Conservation (phyloP, 92 coral and sea anemone species). For the Paragorgia papillata region DNA sequence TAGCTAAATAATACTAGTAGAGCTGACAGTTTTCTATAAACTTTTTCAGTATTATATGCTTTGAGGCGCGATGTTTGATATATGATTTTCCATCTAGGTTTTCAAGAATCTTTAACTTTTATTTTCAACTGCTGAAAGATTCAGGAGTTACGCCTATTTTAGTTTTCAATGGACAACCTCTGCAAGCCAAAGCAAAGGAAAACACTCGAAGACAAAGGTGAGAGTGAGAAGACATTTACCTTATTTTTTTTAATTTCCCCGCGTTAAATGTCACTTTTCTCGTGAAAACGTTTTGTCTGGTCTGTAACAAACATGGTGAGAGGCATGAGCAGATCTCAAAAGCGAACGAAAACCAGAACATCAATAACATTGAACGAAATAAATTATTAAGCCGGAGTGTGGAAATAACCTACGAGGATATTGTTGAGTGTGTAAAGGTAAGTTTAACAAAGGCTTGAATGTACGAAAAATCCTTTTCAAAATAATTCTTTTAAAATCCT, state of each 20-base stretch:
- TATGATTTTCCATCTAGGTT: constrained; percentile 30
- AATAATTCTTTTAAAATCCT: no score
- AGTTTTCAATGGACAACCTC: constrained; percentile 61
- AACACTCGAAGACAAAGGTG: constrained; percentile 46
- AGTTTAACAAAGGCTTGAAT: no score
- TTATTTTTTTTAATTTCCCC: no score
- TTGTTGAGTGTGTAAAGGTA: constrained; percentile 25
- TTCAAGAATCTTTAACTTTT: constrained; percentile 14
- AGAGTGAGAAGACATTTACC: background rate
- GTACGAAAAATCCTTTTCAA: no score
- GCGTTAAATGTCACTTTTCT: no score
- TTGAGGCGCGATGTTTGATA: background rate
- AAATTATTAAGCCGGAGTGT: constrained; percentile 19
- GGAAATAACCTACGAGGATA: constrained; percentile 20
- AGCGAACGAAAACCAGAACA: background rate
- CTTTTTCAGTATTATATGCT: no score
- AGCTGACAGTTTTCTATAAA: background rate
- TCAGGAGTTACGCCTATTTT: constrained; percentile 48
- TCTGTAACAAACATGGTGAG: background rate
- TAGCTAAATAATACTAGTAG: no score
- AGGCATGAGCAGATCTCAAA: constrained; percentile 4
- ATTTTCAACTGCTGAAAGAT: constrained; percentile 25
- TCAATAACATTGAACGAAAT: constrained; percentile 8
- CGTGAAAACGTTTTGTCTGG: background rate
- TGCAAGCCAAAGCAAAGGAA: constrained; percentile 59